Conservation (phyloP, 2,113 vertebrate species). For the Neopipo cinnamomea region DNA sequence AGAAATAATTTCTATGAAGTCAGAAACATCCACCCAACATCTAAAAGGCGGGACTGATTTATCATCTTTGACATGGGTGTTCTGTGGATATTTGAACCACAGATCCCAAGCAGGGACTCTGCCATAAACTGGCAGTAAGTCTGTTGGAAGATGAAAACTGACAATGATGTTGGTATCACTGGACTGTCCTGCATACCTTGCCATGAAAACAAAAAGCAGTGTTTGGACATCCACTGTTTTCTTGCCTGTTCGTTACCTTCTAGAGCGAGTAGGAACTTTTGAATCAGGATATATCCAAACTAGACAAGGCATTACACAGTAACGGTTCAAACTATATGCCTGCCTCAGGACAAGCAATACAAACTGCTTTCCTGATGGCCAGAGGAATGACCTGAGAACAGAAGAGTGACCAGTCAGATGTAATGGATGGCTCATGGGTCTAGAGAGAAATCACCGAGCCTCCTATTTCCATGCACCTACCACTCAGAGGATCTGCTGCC, state of each 20-base stretch:
- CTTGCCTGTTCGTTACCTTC: not conserved
- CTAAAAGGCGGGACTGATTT: fast-evolving
- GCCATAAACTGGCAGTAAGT: not conserved
- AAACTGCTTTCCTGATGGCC: not conserved
- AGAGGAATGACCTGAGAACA: not conserved
- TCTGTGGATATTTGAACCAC: not conserved
- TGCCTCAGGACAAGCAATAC: not conserved
- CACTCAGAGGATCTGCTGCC: not conserved
- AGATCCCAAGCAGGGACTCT: not conserved
- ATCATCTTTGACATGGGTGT: not conserved
- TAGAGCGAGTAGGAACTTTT: not conserved
- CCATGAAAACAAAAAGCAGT: not conserved
- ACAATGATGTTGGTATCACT: not conserved
- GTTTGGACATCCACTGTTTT: not conserved
- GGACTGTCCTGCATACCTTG: not conserved
- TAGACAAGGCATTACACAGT: not conserved
- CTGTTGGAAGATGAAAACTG: not conserved
- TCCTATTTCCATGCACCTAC: not conserved
- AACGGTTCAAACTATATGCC: not conserved
- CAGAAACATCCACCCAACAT: not conserved
- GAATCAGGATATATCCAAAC: not conserved
- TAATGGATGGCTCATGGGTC: not conserved
- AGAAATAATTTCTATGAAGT: not conserved
- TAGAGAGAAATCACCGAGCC: not conserved
- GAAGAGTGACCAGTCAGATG: not conserved